Evolutionary conservation across 2,113 vertebrate species (phyloP), one percentile per base, ranked within the genome.

Genomic region (Callospermophilus lateralis): DNA sequence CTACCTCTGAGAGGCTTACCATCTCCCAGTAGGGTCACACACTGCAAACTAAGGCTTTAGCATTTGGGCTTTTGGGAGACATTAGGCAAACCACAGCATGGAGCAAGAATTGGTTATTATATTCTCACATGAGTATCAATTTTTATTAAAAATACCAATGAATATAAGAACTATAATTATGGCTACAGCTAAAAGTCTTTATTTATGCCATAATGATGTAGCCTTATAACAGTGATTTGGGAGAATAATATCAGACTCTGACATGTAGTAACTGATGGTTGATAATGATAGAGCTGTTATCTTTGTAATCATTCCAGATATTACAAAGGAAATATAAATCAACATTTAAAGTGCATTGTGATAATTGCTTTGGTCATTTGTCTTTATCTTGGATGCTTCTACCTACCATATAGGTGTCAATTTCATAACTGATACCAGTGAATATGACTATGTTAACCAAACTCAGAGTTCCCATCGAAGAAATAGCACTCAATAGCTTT

Each of bases 261-360:
- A 63, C 22, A 92, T 78, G 67, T 67, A 96, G 19, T 67, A 95
- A 78, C 84, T 72, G 58, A 86, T 63, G 5, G 48, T 26, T 92
- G 88, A 87, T 48, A 92, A 88, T 70, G 26, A 93, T 68, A 48
- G 19, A 76, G 4, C 39, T 98, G 96, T 48, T 95, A 94, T 89
- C 85, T 55, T 19, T 37, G 24, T 1, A 30, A 95, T 30, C 61
- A 70, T 92, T 92, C 65, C 83, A 97, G 48, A 76, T 83, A 67
- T 87, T 91, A 85, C 86, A 95, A 93, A 97, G 85, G 58, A 89
- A 55, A 73, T 30, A 90, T 51, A 94, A 90, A 87, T 65, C 20
- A 91, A 80, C 19, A 91, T 84, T 89, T 34, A 5, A 87, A 84
- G 19, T 45, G 8, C 5, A n/a, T 37, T 37, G 84, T 20, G 61